Percentiles rank a stretch among this genome's conserved stretches.
These are phyloP conservation scores for Pachymerium ferrugineum DNA, from an alignment of 2,888 invertebrate genomes.

Conservation along the genomic window DNA sequence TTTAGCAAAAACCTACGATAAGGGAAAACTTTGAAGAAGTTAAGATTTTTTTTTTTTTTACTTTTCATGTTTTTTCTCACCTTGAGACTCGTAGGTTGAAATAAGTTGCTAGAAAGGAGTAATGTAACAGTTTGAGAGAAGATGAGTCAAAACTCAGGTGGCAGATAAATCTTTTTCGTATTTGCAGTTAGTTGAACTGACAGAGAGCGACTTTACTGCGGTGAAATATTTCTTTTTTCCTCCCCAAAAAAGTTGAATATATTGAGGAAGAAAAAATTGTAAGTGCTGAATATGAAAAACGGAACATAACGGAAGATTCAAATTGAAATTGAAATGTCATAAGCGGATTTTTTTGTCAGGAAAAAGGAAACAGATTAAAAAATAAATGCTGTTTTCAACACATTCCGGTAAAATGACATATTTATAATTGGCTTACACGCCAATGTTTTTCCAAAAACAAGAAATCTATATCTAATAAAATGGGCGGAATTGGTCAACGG, in stretches of 20 bases:
- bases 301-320: neutral
- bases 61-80: too few relatives aligned
- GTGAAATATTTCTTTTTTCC: neutral
- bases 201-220: neutral
- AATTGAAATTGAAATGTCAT: neutral
- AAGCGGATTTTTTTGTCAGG: neutral
- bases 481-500: too few relatives aligned
- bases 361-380: too few relatives aligned
- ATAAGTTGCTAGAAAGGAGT: neutral
- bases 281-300: neutral
- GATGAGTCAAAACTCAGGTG: slow-evolving; percentile 6
- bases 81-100: neutral
- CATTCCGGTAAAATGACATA: too few relatives aligned
- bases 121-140: neutral
- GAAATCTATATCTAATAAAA: too few relatives aligned
- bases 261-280: neutral
- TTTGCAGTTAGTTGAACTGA: neutral
- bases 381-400: too few relatives aligned
- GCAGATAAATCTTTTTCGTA: neutral
- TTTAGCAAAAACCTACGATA: neutral
- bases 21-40: neutral
- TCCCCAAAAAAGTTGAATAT: too few relatives aligned
- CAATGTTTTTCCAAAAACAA: too few relatives aligned
- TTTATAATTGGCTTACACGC: too few relatives aligned
- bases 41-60: too few relatives aligned